phyloP scores from a whole-genome alignment of 2,888 invertebrate genomes.

The Mesorhabditis belari region DNA sequence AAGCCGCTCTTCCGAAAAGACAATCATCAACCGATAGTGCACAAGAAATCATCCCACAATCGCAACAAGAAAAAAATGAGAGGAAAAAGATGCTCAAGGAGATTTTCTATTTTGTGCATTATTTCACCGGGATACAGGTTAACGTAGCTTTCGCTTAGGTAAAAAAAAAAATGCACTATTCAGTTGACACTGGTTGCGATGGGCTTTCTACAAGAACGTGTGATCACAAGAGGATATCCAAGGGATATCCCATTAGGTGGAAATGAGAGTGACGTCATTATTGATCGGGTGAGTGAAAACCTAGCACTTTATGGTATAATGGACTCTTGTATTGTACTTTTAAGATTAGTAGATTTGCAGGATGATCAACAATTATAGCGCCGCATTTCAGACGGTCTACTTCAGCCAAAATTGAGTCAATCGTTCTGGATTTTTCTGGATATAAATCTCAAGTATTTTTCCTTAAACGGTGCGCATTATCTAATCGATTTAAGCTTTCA shows the following conservation, averaged over 20 bases:
- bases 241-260: slow-evolving; percentile 32
- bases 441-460: no score
- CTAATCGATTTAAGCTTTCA: no score
- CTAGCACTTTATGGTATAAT: no score
- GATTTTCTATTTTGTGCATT: slow-evolving; percentile 63
- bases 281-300: slow-evolving; percentile 54
- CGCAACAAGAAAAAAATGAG: background rate
- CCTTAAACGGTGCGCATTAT: no score
- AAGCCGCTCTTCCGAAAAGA: slow-evolving; percentile 19
- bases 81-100: background rate
- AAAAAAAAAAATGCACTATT: slow-evolving; percentile 54
- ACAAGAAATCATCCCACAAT: slow-evolving; percentile 3
- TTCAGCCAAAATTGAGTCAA: no score
- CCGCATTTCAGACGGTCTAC: no score
- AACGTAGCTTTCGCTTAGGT: background rate
- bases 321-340: no score
- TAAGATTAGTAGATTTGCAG: no score
- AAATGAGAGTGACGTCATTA: no score
- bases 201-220: slow-evolving; percentile 90
- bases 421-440: no score
- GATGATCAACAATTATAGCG: no score
- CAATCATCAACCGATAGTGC: background rate
- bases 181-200: slow-evolving; percentile 78
- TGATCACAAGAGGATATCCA: slow-evolving; percentile 71
- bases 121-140: slow-evolving; percentile 67